A percentile compares a stretch with the other conserved stretches of the same genome.
Conservation (phyloP, 2,797 vertebrate species). For the Pagetopsis macropterus region DNA sequence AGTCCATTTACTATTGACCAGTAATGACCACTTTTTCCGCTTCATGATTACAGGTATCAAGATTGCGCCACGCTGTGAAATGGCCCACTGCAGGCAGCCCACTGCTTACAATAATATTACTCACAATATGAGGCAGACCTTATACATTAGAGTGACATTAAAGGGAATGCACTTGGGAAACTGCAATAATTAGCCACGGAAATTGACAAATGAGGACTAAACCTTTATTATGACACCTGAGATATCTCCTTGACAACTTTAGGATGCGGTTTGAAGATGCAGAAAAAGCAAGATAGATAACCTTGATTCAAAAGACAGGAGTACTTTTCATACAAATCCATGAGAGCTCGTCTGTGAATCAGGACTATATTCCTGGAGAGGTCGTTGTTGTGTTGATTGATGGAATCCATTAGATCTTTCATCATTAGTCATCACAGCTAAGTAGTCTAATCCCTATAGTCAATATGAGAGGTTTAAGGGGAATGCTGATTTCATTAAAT, state of each 20-base stretch:
- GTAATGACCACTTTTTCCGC: slow-evolving; percentile 2
- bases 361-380: slow-evolving; percentile 10
- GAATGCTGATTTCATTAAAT: slow-evolving; percentile 38
- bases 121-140: not conserved
- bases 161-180: not conserved
- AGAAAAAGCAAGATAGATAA: not conserved
- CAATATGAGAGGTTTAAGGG: slow-evolving; percentile 38
- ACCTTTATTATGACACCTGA: not conserved
- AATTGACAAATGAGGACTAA: not conserved
- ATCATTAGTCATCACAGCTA: slow-evolving; percentile 38
- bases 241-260: slow-evolving; percentile 4
- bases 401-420: slow-evolving; percentile 38
- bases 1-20: slow-evolving; percentile 15
- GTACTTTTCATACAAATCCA: slow-evolving; percentile 1
- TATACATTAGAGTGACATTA: not conserved
- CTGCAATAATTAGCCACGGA: not conserved
- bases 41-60: slow-evolving; percentile 29
- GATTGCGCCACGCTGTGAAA: slow-evolving; percentile 15
- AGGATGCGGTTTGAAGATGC: not conserved
- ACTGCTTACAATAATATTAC: not conserved
- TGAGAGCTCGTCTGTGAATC: not conserved
- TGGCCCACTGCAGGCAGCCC: not conserved
- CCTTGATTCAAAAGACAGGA: not conserved
- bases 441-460: slow-evolving; percentile 31
- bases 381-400: slow-evolving; percentile 34